Conservation (phyloP, 2,888 invertebrate genomes). For the Globia sparganii region DNA sequence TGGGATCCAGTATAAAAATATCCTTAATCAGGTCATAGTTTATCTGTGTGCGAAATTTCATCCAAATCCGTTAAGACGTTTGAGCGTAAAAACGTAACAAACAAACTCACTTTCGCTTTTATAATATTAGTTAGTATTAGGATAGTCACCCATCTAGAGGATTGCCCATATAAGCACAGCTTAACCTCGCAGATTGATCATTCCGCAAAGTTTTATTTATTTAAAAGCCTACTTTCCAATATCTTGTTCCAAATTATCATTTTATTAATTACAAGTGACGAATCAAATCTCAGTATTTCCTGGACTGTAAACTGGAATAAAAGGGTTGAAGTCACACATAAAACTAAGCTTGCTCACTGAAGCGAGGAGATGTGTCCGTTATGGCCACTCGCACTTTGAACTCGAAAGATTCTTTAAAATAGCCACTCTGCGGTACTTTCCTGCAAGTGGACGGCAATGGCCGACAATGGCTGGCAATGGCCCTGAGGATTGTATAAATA, state of each 20-base stretch:
- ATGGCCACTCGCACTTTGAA: conserved; percentile 46
- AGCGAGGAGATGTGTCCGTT: conserved; percentile 45
- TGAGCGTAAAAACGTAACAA: too few species aligned
- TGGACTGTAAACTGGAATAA: background rate
- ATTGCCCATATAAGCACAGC: background rate
- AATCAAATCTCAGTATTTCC: background rate
- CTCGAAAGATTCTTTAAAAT: conserved; percentile 56
- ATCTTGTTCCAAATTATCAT: background rate
- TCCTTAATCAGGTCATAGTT: too few species aligned
- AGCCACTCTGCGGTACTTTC: conserved; percentile 15
- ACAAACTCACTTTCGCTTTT: too few species aligned
- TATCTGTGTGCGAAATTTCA: too few species aligned
- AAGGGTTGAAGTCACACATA: conserved; percentile 20
- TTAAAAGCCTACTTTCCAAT: too few species aligned
- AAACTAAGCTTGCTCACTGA: conserved; percentile 45
- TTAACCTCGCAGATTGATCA: too few species aligned
- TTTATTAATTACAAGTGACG: background rate
- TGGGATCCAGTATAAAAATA: too few species aligned
- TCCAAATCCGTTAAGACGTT: too few species aligned
- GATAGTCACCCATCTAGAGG: background rate
- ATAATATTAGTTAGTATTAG: too few species aligned
- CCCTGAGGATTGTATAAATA: conserved; percentile 46
- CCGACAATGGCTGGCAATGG: conserved; percentile 29
- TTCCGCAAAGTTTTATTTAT: background rate
- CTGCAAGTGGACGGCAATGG: conserved; percentile 31